Base-by-base conservation (phyloP, 2,888 invertebrate species). In the Melikaiella ostensackeni region DNA sequence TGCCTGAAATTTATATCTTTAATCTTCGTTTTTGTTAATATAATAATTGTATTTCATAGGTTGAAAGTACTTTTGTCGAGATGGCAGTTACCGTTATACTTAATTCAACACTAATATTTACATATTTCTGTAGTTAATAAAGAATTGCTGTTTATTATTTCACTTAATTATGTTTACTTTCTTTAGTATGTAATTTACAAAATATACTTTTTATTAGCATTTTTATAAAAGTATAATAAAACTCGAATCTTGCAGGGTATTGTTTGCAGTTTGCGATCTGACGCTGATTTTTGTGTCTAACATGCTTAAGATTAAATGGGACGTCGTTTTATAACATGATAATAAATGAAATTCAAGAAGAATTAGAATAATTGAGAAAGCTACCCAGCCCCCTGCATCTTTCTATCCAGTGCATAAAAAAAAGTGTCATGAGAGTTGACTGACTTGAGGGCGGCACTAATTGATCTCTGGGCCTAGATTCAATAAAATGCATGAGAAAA, bases 191-290 rank as follows among this genome's bases (percentile, higher is more conserved):
- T 24, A 57, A 2, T 24, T 2, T 21, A 55, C 55, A 55, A 55
- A 55, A 76, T 59, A 19, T 3, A 42, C 46, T 33, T 3, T 63
- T 75, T 5, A 73, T 19, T 21, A 21, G 24, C 24, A 57, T 75
- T 35, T 27, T 76, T 79, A 79, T 76, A 79, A 78, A 79, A 62
- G 57, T 19, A 35, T 77, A 78, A 79, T 79, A 76, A 79, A 79
- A 79, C 66, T 77, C 61, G 13, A 42, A 77, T 79, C 76, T 42
- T 16, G 16, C 16, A 16, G 5, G 42, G 16, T 42, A 42, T 4
- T 42, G 5, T 42, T 42, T 16, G 13, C 42, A 42, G 42, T 50
- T 50, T n/a, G 0, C 8, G 9, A 9, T 8, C 50, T 50, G n/a
- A n/a, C 7, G 8, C 50, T 50, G 2, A 50, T 50, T 50, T 8